A percentile compares a stretch with the other conserved stretches of the same genome.
phyloP scores from a whole-genome alignment of 2,113 vertebrate genomes.

The Globicephala melas region DNA sequence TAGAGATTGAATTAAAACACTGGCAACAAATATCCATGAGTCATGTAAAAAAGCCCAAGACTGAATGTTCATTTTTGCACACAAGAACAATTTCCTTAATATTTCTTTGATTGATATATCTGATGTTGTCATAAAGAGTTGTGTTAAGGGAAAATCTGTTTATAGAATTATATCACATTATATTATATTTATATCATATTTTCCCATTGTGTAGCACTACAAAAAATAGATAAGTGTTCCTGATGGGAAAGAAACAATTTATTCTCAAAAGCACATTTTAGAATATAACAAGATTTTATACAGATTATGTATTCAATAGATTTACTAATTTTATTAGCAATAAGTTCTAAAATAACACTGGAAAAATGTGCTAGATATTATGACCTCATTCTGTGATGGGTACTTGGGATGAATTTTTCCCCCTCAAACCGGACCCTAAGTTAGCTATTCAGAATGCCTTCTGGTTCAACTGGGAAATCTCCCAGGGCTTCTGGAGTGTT shows the following conservation, averaged over 20 bases:
- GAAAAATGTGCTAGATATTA: not conserved
- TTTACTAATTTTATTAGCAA: not conserved
- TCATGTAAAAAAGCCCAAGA: slow-evolving; percentile 17
- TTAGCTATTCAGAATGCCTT: not conserved
- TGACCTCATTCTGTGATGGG: not conserved
- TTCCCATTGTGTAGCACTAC: slow-evolving; percentile 8
- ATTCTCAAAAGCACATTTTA: not conserved
- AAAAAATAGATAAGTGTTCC: not conserved
- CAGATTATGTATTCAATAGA: slow-evolving; percentile 18
- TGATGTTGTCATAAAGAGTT: not conserved
- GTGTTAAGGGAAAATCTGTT: not conserved
- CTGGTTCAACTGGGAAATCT: not conserved
- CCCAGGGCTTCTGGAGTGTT: not conserved
- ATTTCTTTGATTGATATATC: not conserved
- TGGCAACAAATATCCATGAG: not conserved
- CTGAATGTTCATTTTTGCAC: slow-evolving; percentile 11
- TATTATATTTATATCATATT: not conserved
- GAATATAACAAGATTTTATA: not conserved
- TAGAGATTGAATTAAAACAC: slow-evolving; percentile 17
- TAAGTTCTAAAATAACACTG: not conserved
- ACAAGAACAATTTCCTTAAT: slow-evolving; percentile 16
- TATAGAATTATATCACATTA: not conserved
- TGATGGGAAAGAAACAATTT: slow-evolving; percentile 28
- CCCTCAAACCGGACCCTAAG: not conserved
- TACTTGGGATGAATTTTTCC: not conserved